A percentile compares a stretch with the other conserved stretches of the same genome.
phyloP scores from a whole-genome alignment of 2,888 invertebrate genomes.

The Phaonia tiefii region DNA sequence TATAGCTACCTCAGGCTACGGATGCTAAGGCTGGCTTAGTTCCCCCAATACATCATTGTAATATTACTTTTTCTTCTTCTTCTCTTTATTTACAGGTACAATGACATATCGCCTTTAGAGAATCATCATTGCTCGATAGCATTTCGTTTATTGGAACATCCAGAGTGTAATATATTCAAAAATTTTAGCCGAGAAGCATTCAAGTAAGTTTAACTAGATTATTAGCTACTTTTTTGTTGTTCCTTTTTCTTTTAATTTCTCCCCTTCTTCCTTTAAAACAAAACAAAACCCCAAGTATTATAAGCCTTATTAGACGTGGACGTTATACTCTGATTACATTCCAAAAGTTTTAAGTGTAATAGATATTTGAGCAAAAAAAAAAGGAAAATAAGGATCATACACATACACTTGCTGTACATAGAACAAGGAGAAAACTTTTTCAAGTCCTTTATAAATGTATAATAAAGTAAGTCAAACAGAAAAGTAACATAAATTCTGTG shows the following conservation, averaged over 20 bases:
- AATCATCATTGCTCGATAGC: conserved; percentile 93
- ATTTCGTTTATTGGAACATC: conserved; percentile 89
- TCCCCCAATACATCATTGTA: background rate
- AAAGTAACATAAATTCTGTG: too few species aligned
- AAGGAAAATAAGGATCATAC: background rate
- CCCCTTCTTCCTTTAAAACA: background rate
- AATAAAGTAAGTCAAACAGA: too few species aligned
- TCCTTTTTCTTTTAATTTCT: background rate
- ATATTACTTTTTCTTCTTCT: conserved; percentile 23
- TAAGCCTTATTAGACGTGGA: too few species aligned
- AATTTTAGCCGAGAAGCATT: conserved; percentile 84
- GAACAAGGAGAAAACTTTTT: too few species aligned
- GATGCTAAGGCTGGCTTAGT: too few species aligned
- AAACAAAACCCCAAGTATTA: background rate
- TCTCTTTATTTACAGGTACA: conserved; percentile 82
- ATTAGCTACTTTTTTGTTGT: background rate
- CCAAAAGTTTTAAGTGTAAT: too few species aligned
- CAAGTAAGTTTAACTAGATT: conserved; percentile 78
- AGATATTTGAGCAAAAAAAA: background rate
- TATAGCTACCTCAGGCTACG: too few species aligned
- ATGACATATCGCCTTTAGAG: conserved; percentile 92
- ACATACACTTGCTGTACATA: too few species aligned
- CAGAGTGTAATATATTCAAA: conserved; percentile 90
- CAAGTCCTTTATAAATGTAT: too few species aligned
- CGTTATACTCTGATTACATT: too few species aligned